Evolutionary conservation across 2,113 vertebrate genomes (phyloP), one percentile per base, ranked within the genome.

Genomic region (Lamprologus callipterus): DNA sequence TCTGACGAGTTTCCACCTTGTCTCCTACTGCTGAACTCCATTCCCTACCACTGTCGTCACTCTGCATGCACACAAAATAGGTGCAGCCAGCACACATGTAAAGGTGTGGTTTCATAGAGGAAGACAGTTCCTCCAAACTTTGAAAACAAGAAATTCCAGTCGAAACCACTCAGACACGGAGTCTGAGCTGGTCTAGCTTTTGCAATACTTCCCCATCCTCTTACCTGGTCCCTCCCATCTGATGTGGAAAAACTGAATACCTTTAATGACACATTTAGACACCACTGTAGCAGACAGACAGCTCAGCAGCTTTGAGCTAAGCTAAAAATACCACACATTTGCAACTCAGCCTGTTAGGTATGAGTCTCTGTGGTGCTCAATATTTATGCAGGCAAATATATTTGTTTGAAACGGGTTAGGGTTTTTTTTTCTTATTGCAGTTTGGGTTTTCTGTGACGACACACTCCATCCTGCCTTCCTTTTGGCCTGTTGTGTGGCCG

Each of bases 141-240:
- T 60, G 26, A 60, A 60, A 60, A 60, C 57, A 60, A 60, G 57
- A 60, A 60, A 60, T 31, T 60, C 57, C 26, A 60, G 57, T 33
- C 5, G 2, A 33, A 33, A 63, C 1, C 2, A 33, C 28, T 63
- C 0, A 63, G 14, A 33, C 57, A 60, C 2, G 1, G 57, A 60
- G 28, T 60, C 26, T 33, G 58, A 33, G 58, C 58, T 63, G 5
- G 28, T 10, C 58, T 63, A 63, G 28, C 8, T 2, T 7, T 63
- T 63, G 58, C 28, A 63, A 7, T 63, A 33, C 16, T 60, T 60
- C 28, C 28, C 3, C 28, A 1, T 60, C 16, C 58, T 19, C 58
- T 63, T 63, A 63, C 28, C 28, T 17, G 58, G 16, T 63, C 58
- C 17, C 16, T 33, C 16, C 28, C 28, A 63, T 33, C 9, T 63